Conservation (phyloP, 2,113 vertebrate genomes). For the Pseudois nayaur region DNA sequence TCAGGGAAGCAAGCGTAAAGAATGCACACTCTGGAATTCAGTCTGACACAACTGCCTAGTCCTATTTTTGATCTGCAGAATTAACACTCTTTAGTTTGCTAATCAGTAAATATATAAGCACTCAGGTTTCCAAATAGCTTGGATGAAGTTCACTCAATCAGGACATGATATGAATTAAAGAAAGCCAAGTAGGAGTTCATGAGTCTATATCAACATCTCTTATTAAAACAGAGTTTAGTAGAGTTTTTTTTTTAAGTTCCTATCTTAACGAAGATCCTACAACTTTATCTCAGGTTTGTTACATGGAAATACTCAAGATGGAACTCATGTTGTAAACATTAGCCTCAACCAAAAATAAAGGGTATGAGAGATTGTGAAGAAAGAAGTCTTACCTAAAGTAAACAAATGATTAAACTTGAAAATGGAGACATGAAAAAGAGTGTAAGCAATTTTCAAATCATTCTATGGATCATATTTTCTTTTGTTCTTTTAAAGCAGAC, state of each 20-base stretch:
- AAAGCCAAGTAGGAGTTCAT: background rate
- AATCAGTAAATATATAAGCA: background rate
- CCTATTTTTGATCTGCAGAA: background rate
- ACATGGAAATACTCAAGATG: background rate
- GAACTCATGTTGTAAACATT: background rate
- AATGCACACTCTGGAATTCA: background rate
- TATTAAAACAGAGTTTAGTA: background rate
- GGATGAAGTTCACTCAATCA: background rate
- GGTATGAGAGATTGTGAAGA: background rate
- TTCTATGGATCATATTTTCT: background rate
- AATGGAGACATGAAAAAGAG: background rate
- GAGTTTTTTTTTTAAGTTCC: background rate
- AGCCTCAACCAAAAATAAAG: background rate
- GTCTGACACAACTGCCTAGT: background rate
- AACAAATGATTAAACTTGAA: background rate
- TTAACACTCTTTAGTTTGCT: background rate
- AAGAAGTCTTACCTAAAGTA: background rate
- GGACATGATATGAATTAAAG: background rate
- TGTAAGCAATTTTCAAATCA: background rate
- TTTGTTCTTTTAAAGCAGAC: background rate
- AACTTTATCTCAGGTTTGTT: constrained; percentile 17
- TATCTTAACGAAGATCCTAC: background rate
- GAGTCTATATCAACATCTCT: background rate
- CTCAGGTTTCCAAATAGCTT: background rate
- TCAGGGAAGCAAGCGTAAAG: background rate